A percentile compares a stretch with the other conserved stretches of the same genome.
Evolutionary conservation across 2,113 vertebrate genomes (phyloP).

Genomic region (Pterophyllum scalare): DNA sequence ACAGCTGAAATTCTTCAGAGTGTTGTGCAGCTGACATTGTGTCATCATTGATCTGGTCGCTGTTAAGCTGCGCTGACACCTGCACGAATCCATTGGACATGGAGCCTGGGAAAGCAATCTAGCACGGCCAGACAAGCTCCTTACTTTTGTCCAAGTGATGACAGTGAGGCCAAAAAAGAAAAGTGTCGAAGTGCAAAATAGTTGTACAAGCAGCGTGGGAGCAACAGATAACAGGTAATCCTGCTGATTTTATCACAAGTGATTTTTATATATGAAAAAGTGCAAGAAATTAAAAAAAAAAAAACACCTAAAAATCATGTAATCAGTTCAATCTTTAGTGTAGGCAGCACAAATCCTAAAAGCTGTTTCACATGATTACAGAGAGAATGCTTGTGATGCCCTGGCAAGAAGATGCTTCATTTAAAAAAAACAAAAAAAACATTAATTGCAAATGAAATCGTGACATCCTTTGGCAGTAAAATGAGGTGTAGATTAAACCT

Average conservation of each 20-base stretch:
- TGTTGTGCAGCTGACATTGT: slow-evolving; percentile 56
- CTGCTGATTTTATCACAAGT: neutral
- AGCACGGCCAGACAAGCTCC: slow-evolving; percentile 28
- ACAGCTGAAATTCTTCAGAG: slow-evolving; percentile 45
- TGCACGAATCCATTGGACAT: slow-evolving; percentile 75
- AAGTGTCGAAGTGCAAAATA: slow-evolving; percentile 27
- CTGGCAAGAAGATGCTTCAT: neutral
- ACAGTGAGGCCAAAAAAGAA: neutral
- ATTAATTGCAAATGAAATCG: neutral
- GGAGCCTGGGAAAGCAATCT: slow-evolving; percentile 59
- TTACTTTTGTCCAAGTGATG: slow-evolving; percentile 41
- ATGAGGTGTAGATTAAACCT: neutral
- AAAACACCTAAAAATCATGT: slow-evolving; percentile 2
- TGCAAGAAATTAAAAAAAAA: neutral
- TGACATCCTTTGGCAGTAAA: neutral
- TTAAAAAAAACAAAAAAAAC: neutral
- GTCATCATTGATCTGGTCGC: slow-evolving; percentile 68
- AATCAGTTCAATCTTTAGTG: slow-evolving; percentile 19
- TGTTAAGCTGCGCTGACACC: slow-evolving; percentile 72
- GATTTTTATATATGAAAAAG: slow-evolving; percentile 5
- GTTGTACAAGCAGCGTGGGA: neutral
- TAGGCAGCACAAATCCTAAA: slow-evolving; percentile 16
- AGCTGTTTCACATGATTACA: slow-evolving; percentile 30
- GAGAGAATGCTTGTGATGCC: neutral
- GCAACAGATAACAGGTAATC: neutral